A percentile compares a stretch with the other conserved stretches of the same genome.
Evolutionary conservation across 1,140 invertebrate species (phyloP).

Genomic region (Nephila pilipes): DNA sequence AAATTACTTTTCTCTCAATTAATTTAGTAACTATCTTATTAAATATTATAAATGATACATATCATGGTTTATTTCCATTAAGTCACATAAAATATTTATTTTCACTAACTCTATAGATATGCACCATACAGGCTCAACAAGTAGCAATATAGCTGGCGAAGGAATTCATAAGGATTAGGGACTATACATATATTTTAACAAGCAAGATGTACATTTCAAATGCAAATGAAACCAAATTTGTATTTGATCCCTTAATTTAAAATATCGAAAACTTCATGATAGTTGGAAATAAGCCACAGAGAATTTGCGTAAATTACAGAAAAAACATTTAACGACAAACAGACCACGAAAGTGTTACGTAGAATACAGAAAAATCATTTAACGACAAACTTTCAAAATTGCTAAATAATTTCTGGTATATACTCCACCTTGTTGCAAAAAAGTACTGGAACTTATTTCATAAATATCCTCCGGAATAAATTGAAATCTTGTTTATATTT

Average conservation of each 20-base stretch:
- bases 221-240: not conserved
- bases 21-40: not conserved
- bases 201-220: not conserved
- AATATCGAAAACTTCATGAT: not conserved
- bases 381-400: not conserved
- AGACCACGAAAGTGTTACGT: no score
- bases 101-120: not conserved
- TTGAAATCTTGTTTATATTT: not conserved
- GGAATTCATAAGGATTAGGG: not conserved
- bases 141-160: not conserved
- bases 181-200: not conserved
- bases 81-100: constrained; percentile 12
- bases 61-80: not conserved
- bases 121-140: not conserved
- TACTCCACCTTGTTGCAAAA: not conserved
- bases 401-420: not conserved
- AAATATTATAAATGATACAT: constrained; percentile 2
- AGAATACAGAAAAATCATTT: not conserved
- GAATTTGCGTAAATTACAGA: not conserved
- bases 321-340: not conserved
- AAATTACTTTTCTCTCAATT: not conserved
- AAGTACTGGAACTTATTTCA: no score
- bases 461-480: not conserved
- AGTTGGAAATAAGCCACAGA: not conserved
- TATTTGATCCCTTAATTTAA: not conserved